phyloP scores from a whole-genome alignment of 2,113 vertebrate species.

The Speoplatyrhinus poulsoni region DNA sequence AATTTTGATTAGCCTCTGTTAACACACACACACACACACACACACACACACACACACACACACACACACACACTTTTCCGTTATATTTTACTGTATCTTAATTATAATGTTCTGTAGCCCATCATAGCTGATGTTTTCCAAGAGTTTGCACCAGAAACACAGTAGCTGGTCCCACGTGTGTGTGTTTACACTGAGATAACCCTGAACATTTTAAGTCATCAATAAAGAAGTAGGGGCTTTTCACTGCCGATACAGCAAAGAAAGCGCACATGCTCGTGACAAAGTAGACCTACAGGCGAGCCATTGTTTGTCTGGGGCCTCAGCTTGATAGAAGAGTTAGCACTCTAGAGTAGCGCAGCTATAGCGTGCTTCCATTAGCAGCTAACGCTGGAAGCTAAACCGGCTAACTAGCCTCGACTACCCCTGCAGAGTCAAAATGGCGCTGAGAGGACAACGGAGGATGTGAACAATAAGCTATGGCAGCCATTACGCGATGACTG shows the following conservation, averaged over 20 bases:
- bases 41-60: too few relatives aligned
- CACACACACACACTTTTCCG: too few relatives aligned
- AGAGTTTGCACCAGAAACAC: background rate
- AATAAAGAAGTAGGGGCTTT: background rate
- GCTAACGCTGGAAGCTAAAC: conserved; percentile 16
- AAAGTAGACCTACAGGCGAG: too few relatives aligned
- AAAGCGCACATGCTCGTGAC: background rate
- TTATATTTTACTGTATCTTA: too few relatives aligned
- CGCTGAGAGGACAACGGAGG: conserved; percentile 78
- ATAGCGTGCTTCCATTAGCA: background rate
- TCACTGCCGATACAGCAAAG: background rate
- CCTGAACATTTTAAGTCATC: too few relatives aligned
- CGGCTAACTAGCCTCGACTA: conserved; percentile 16
- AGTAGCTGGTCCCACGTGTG: background rate
- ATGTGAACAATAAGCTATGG: conserved; percentile 81
- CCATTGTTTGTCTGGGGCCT: too few relatives aligned
- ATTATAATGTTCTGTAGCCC: too few relatives aligned
- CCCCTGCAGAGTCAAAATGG: conserved; percentile 82
- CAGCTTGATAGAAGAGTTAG: background rate
- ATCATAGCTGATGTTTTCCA: too few relatives aligned
- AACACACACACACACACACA: too few relatives aligned
- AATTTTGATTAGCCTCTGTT: too few relatives aligned
- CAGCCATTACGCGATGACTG: conserved; percentile 79
- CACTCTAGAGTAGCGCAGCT: background rate
- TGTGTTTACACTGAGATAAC: conserved; percentile 28